phyloP scores from a whole-genome alignment of 2,888 invertebrate genomes.

The Trachelus iudaicus region DNA sequence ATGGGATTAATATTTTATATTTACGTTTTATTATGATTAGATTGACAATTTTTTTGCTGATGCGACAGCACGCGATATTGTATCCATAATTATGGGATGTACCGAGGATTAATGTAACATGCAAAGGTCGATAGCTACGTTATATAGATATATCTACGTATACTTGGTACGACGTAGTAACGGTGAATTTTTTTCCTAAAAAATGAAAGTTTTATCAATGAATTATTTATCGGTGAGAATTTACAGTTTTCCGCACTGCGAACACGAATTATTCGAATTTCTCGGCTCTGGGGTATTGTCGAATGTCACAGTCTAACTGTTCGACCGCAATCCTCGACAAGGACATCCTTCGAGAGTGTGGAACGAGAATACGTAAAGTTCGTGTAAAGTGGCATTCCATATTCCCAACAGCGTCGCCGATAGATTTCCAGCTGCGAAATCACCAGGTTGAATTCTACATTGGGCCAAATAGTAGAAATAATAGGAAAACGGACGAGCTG shows the following conservation, averaged over 20 bases:
- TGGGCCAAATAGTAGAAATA: not conserved
- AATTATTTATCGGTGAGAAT: not conserved
- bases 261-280: not conserved
- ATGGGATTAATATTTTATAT: not conserved
- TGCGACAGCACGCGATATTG: not conserved
- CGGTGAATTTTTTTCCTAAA: not conserved
- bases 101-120: not conserved
- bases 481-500: not conserved
- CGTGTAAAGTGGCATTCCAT: not conserved
- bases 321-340: not conserved
- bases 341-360: not conserved
- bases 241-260: not conserved
- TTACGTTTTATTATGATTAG: slow-evolving; percentile 20
- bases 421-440: not conserved
- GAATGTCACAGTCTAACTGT: not conserved
- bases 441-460: not conserved
- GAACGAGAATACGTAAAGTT: not conserved
- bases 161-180: not conserved
- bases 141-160: not conserved
- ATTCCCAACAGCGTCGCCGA: not conserved
- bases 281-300: not conserved
- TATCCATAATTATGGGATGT: not conserved
- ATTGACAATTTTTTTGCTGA: not conserved
- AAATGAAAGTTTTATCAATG: not conserved
- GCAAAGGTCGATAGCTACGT: not conserved